phyloP scores from a whole-genome alignment of 1,140 invertebrate genomes.

The Drosophila guanche region DNA sequence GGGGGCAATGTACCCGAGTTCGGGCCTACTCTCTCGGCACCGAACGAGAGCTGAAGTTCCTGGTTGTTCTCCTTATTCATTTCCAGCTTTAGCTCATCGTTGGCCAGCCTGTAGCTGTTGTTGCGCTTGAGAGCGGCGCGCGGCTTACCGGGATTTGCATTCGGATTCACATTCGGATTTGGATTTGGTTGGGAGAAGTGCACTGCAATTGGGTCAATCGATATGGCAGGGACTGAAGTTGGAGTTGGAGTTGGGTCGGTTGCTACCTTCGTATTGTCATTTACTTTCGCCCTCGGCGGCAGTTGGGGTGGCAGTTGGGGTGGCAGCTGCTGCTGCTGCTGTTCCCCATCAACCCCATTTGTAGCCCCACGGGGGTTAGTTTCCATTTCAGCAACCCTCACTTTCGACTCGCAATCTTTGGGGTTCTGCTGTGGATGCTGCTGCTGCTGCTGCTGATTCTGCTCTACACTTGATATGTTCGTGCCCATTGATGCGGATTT shows the following conservation, averaged over 20 bases:
- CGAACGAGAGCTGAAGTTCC: slow-evolving; percentile 18
- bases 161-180: slow-evolving; percentile 39
- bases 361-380: slow-evolving; percentile 34
- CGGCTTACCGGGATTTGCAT: slow-evolving; percentile 29
- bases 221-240: slow-evolving; percentile 40
- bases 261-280: slow-evolving; percentile 28
- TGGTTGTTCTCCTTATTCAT: slow-evolving; percentile 79
- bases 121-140: slow-evolving; percentile 88
- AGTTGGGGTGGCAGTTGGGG: slow-evolving; percentile 43
- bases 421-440: slow-evolving; percentile 19
- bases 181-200: slow-evolving; percentile 54
- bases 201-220: slow-evolving; percentile 82
- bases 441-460: slow-evolving; percentile 32
- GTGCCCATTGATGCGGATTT: slow-evolving; percentile 70
- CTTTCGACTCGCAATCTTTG: slow-evolving; percentile 53
- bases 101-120: slow-evolving; percentile 93
- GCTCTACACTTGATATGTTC: slow-evolving; percentile 71
- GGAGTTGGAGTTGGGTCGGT: slow-evolving; percentile 15
- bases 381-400: slow-evolving; percentile 62
- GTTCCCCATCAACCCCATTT: slow-evolving; percentile 25
- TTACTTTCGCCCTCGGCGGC: slow-evolving; percentile 73
- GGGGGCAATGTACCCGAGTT: slow-evolving; percentile 62
- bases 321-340: background rate
- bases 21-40: slow-evolving; percentile 9
- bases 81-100: slow-evolving; percentile 84